Percentiles rank a stretch among this genome's conserved stretches.
Conservation (phyloP, 2,113 vertebrate species). For the Pomatostomus ruficeps region DNA sequence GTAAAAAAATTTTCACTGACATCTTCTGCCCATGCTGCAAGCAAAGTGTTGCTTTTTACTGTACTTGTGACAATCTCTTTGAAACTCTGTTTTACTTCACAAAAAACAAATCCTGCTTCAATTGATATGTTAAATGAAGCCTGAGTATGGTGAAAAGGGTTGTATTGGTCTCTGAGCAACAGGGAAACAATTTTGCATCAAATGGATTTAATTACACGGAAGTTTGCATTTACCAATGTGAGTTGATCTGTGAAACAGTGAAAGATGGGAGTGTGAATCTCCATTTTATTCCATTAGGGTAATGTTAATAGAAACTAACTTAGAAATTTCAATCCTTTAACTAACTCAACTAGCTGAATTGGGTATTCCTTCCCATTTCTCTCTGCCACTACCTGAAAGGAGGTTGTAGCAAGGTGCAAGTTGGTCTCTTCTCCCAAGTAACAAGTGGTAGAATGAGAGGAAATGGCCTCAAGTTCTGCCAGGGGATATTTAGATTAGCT, state of each 20-base stretch:
- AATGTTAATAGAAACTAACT: background rate
- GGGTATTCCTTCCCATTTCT: background rate
- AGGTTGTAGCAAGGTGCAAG: fast-evolving
- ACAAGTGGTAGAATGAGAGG: background rate
- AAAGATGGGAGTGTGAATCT: background rate
- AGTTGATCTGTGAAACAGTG: background rate
- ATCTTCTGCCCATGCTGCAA: background rate
- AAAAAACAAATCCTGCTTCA: background rate
- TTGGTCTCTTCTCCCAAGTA: background rate
- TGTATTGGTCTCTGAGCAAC: background rate
- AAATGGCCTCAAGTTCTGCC: background rate
- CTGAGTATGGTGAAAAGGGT: background rate
- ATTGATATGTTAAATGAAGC: background rate
- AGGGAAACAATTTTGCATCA: background rate
- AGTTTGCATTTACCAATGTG: background rate
- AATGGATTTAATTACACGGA: background rate
- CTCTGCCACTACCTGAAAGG: background rate
- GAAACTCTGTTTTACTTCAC: background rate
- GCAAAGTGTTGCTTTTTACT: background rate
- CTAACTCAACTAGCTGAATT: background rate
- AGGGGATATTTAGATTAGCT: background rate
- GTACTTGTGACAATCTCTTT: background rate
- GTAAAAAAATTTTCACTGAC: background rate
- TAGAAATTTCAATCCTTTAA: background rate
- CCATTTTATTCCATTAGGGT: background rate